Base-by-base conservation (phyloP, 53 echinoderm and acorn worm species). In the Holothuria scabra region DNA sequence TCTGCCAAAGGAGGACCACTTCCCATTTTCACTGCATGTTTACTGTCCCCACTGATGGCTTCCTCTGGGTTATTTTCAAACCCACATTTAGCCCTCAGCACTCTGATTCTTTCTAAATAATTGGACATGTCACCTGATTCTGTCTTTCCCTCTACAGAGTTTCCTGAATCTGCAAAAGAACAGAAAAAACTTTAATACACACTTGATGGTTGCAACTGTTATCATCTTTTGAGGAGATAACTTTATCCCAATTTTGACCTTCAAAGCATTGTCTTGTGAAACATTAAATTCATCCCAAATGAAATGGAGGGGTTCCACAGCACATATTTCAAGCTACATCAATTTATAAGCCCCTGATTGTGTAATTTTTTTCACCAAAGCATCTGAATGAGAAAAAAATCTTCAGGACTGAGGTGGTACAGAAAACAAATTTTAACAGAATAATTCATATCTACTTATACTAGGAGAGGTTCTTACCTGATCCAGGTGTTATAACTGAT, bases 71-170 rank as follows among this genome's bases (percentile, higher is more conserved):
- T 80, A 74, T 93, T 96, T 48, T 96, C 93, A 20, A 91, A 56
- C 1, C 93, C 93, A 65, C 90, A 93, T 16, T 85, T 80, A 5
- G 96, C 91, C 48, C 96, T 81, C 18, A 95, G 86, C 14, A 91
- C 90, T 81, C 89, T 91, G 79, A 93, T 84, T 29, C 93, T 89
- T 46, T 89, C 93, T 8, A 91, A 82, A 11, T 89, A 72, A 32
- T 83, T 89, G 24, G 89, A 68, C 28, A 88, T 80, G 4, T 93
- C 74, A 29, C 86, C 81, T 60, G 67, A 76, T 1, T 93, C 93
- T 12, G 87, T 74, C 65, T 65, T 28, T 14, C 32, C 56, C 19
- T 60, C 61, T 23, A 56, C 12, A 6, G 60, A 58, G 59, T 18
- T 35, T 11, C 35, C 81, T 34, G 81, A 81, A 44, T 64, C 66